Evolutionary conservation across 2,888 invertebrate species (phyloP), one percentile per base, ranked within the genome.

Genomic region (Ormyrus rosae): DNA sequence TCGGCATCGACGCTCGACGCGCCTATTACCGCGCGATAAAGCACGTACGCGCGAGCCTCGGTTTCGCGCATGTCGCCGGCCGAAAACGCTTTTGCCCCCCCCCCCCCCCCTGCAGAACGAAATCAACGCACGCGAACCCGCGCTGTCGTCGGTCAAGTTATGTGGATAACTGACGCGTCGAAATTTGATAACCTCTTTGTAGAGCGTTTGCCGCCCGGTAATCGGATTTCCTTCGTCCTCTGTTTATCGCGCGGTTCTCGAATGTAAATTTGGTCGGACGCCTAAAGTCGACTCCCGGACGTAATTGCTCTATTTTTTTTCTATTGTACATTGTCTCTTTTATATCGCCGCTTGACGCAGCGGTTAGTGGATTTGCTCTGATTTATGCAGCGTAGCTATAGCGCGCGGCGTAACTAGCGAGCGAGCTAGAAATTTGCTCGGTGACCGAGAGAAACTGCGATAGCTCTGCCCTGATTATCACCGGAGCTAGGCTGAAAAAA

Each of bases 151-250:
- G 50, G n/a, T 13, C 50, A 19, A 78, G 70, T 70, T 63, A 19
- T 60, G 55, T 67, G 67, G 67, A 67, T 76, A 76, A 69, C 48
- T 55, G 76, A 75, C 67, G 61, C 46, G 61, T 55, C 55, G 69
- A 76, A 69, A 76, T 76, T 69, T 63, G 76, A 69, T 76, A 76
- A 55, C 63, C 76, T 69, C 69, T 76, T 76, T 69, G 69, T 48
- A 19, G 60, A 13, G 69, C 61, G 61, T 76, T 76, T 69, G 76
- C 69, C 69, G 69, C 69, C 69, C 76, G 45, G 69, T 76, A 69
- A 76, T 69, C 69, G 69, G 69, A 76, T 76, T 61, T 46, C 68
- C 56, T 45, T 61, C 13, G 11, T 19, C 53, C 69, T 76, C 69
- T 76, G 63, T 69, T 76, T 69, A 69, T 56, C 60, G 61, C 63